phyloP scores from a whole-genome alignment of 2,797 vertebrate species.

The Acanthurus lineatus region DNA sequence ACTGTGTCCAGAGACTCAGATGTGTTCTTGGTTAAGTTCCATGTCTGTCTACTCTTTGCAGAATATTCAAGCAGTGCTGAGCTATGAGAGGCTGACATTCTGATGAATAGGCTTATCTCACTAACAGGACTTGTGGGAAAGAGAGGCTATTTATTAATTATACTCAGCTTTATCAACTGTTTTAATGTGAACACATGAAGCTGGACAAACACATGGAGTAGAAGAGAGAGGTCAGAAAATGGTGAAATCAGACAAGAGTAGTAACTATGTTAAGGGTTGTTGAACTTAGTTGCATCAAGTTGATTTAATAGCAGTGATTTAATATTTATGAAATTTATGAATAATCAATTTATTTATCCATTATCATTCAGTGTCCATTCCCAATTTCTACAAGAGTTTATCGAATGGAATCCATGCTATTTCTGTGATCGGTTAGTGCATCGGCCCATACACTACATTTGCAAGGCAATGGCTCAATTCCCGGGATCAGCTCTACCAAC shows the following conservation, averaged over 20 bases:
- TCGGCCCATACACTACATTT: constrained; percentile 34
- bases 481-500: background rate
- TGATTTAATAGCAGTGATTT: constrained; percentile 2
- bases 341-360: constrained; percentile 4
- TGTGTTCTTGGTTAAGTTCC: constrained; percentile 20
- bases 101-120: constrained; percentile 40
- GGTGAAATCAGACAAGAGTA: too few species aligned
- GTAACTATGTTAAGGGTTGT: too few species aligned
- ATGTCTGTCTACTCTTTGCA: constrained; percentile 11
- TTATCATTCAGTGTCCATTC: constrained; percentile 20
- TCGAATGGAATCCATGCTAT: constrained; percentile 22
- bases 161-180: background rate
- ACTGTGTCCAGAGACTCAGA: constrained; percentile 20
- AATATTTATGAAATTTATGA: constrained; percentile 3
- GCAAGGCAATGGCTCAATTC: constrained; percentile 11
- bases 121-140: constrained; percentile 30
- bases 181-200: constrained; percentile 8
- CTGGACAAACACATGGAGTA: background rate
- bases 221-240: background rate
- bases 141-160: constrained; percentile 51
- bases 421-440: constrained; percentile 48
- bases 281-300: background rate
- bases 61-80: constrained; percentile 28
- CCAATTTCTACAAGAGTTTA: constrained; percentile 18
- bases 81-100: constrained; percentile 34